A percentile compares a stretch with the other conserved stretches of the same genome.
Conservation (phyloP, 2,797 vertebrate species). For the Clarias fuscus region DNA sequence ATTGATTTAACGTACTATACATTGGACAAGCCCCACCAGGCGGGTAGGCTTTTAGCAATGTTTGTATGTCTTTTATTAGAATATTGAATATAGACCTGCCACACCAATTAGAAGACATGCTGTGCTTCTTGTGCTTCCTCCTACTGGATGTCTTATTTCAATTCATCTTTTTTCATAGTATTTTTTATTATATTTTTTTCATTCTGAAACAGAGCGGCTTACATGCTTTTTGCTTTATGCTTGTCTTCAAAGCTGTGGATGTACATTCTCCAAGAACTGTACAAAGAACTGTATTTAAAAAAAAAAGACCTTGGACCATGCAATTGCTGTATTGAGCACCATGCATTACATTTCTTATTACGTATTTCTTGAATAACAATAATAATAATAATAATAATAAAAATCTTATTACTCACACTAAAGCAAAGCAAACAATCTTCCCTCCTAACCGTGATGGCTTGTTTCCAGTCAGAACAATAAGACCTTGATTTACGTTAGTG, state of each 20-base stretch:
- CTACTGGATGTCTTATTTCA: background rate
- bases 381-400: no score
- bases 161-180: background rate
- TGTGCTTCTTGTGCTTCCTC: slow-evolving; percentile 6
- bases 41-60: slow-evolving; percentile 22
- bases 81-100: slow-evolving; percentile 17
- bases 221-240: slow-evolving; percentile 4
- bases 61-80: slow-evolving; percentile 33
- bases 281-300: slow-evolving; percentile 32
- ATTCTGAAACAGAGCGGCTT: background rate
- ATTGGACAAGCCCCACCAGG: background rate
- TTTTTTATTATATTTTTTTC: background rate
- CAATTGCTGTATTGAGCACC: slow-evolving; percentile 7
- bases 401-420: background rate
- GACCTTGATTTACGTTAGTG: slow-evolving; percentile 18
- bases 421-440: slow-evolving; percentile 22
- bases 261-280: slow-evolving; percentile 13
- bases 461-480: slow-evolving; percentile 35
- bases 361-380: no score
- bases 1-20: slow-evolving; percentile 31
- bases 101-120: slow-evolving; percentile 19
- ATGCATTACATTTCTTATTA: background rate
- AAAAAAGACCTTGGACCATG: slow-evolving; percentile 31
- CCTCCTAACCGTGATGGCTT: slow-evolving; percentile 27
- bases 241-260: slow-evolving; percentile 2